Evolutionary conservation across 1,140 invertebrate genomes (phyloP), one percentile per base, ranked within the genome.

Genomic region (Elymnias hypermnestra): DNA sequence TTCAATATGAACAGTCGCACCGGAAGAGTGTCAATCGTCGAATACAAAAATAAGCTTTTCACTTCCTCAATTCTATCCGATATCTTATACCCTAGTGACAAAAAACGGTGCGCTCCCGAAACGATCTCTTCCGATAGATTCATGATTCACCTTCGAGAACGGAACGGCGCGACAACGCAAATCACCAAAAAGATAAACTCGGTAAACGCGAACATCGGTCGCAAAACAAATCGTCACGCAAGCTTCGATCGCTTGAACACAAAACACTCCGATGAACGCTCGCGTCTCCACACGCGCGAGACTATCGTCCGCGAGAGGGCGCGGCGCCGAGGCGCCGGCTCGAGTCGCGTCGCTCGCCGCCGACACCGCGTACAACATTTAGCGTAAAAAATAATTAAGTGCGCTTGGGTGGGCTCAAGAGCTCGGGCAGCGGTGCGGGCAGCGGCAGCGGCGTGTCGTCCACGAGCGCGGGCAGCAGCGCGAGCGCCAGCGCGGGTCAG

Each of bases 41-140:
- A 83, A 85, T 85, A 85, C 67, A 85, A 85, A 85, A 85, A 85
- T 85, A 85, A 83, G 82, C 78, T 76, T 83, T 83, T 71, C 74
- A 63, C 72, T 82, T 75, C 55, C 52, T 77, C 74, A 79, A 66
- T 72, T 63, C 75, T 75, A 78, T 82, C 66, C 74, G 65, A 76
- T 75, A 77, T 64, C 72, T 75, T 81, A 82, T 59, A 70, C 67
- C 57, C 71, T 78, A 78, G 63, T 73, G 72, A 77, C 63, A 60
- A 74, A 81, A 73, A 73, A 74, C 55, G 51, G 71, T 68, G 70
- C 71, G 69, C 75, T 73, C 66, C 57, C 72, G 73, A 63, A 73
- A 73, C 72, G 63, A 71, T 66, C 63, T 69, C 63, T 58, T 66
- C 62, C 53, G 63, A 66, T 62, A 57, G 66, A 58, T 58, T 60